Evolutionary conservation across 1,140 invertebrate species (phyloP), one percentile per base, ranked within the genome.

Genomic region (Temnothorax longispinosus): DNA sequence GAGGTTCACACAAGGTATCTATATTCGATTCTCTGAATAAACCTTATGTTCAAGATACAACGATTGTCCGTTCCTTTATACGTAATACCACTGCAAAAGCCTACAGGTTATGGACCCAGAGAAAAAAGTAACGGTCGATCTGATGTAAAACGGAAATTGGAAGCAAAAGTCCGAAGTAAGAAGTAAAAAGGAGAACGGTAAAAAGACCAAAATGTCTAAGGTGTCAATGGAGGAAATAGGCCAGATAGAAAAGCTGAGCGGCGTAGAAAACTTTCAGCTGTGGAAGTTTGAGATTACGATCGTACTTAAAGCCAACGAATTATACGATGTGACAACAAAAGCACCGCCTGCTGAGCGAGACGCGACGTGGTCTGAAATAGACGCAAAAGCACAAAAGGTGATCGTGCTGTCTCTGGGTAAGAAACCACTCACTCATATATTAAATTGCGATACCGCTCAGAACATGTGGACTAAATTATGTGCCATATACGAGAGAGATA

Each of bases 201-300:
- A 54, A 54, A 56, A 10, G 8, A 44, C 44, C 10, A 44, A 56
- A 56, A 56, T 56, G 54, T n/a, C 54, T 21, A 56, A 56, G n/a
- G 54, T 56, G 2, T 56, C n/a, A 8, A 56, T 56, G 54, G 54
- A 56, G n/a, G 8, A 56, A 56, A 56, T 56, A 56, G 7, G n/a
- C n/a, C 7, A 56, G 6, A 56, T 56, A 56, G 54, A 56, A 11
- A 56, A 56, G 54, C 54, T 56, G 54, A 56, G 13, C 3, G 54
- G 54, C 3, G 32, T 38, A 64, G 60, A 64, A 64, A 64, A 64
- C 15, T 64, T 64, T 38, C 54, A 56, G 1, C 8, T 56, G 60
- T 18, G 56, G 74, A 60, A 77, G 5, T 77, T 77, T 8, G 35
- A 77, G 15, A 18, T 77, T 2, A 32, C 32, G 15, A 77, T 77